Base-by-base conservation (phyloP, 2,888 invertebrate genomes). In the Steinernema carpocapsae region DNA sequence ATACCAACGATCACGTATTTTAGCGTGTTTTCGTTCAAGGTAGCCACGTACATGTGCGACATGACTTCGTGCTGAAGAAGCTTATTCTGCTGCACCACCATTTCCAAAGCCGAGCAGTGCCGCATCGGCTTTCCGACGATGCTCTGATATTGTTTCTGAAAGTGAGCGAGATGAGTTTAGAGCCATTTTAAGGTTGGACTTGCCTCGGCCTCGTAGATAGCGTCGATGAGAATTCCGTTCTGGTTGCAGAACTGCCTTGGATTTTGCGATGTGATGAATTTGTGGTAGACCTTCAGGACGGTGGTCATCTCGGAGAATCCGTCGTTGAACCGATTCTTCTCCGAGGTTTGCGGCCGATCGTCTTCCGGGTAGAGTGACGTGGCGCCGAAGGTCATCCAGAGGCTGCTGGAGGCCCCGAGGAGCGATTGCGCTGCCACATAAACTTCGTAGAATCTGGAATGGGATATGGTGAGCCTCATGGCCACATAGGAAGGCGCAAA, bases 241-340 rank as follows among this genome's bases (percentile, higher is more conserved):
- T 22, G 3, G 3, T 22, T n/a, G 52, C 52, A 52, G 24, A 52
- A 52, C 1, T 22, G 22, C 52, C 12, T 52, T 12, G 12, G 22
- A 12, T n/a, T 22, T 1, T 52, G 19, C 3, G 52, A n/a, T 24
- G 19, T n/a, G 52, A 52, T 52, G 24, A 19, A 52, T 12, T 22
- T n/a, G 52, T 52, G 24, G 24, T 52, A 52, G 1, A 52, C 52
- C 2, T 24, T 22, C 52, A 52, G 12, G 3, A 22, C 24, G 3
- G 52, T 52, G 22, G 52, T 52, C 52, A 52, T 52, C 22, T 52
- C 52, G 1, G 52, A 52, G 19, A 52, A 52, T 3, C 52, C 52
- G 24, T 52, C 52, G 12, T 52, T 52, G 22, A 52, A 22, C 52
- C 2, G 12, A 1, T n/a, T 4, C 52, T 52, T 52, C 24, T 12